Evolutionary conservation across 2,888 invertebrate species (phyloP).

Genomic region (Acanthosepion esculentum): DNA sequence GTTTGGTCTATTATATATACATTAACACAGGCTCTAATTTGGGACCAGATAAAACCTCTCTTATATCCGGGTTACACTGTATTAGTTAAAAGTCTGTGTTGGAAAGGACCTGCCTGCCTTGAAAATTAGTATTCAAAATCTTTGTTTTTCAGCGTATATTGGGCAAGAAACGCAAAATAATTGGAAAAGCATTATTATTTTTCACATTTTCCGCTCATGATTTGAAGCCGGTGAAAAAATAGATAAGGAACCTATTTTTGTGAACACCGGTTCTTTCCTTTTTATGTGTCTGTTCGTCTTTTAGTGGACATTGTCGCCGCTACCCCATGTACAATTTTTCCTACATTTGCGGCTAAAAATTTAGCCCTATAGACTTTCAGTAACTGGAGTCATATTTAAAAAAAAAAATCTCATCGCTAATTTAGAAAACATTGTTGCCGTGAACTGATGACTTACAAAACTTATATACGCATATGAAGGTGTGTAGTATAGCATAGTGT

Average conservation of each 20-base stretch:
- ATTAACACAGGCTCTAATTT: no score
- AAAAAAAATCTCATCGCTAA: not conserved
- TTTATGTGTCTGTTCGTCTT: not conserved
- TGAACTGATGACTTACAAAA: not conserved
- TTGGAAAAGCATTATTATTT: no score
- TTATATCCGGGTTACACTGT: no score
- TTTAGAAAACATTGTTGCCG: not conserved
- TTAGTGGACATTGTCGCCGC: constrained; percentile 8
- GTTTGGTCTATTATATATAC: no score
- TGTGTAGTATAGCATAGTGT: not conserved
- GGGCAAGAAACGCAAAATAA: no score
- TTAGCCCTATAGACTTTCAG: not conserved
- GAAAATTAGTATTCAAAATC: no score
- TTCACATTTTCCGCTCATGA: no score
- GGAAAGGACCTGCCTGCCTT: no score
- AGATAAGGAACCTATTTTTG: not conserved
- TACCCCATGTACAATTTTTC: not conserved
- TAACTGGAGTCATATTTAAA: not conserved
- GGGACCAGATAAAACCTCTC: no score
- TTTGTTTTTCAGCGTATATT: no score
- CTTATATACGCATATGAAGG: not conserved
- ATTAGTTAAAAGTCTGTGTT: no score
- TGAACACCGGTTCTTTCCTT: not conserved
- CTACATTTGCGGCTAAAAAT: not conserved
- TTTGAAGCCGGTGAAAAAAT: not conserved